Evolutionary conservation across 30 jellyfish, hydroid and myxozoan species (phyloP).

Genomic region (Aurelia aurita): DNA sequence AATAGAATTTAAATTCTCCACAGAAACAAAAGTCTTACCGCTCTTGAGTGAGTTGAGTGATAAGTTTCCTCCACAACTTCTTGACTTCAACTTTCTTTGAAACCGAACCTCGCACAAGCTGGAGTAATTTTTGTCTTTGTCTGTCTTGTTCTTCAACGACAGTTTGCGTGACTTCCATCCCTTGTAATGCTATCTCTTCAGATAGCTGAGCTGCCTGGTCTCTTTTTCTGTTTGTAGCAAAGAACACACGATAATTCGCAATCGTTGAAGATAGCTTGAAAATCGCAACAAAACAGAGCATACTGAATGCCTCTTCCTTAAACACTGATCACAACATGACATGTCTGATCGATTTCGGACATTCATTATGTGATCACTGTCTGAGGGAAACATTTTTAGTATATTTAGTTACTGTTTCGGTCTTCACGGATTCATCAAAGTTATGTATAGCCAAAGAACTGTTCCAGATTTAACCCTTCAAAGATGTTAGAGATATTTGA

Average conservation of each 20-base stretch:
- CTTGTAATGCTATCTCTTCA: constrained; percentile 69
- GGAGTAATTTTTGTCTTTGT: constrained; percentile 86
- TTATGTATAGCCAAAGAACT: too few relatives aligned
- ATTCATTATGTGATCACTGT: too few relatives aligned
- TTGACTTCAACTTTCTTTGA: constrained; percentile 89
- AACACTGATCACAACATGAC: too few relatives aligned
- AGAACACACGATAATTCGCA: not conserved
- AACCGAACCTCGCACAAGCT: constrained; percentile 80
- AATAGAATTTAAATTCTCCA: too few relatives aligned
- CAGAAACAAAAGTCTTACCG: constrained; percentile 63
- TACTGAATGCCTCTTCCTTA: too few relatives aligned
- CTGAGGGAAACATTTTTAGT: too few relatives aligned
- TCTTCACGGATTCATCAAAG: too few relatives aligned
- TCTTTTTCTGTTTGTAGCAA: constrained; percentile 25
- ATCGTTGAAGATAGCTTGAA: not conserved
- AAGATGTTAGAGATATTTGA: too few relatives aligned
- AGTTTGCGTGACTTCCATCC: constrained; percentile 85
- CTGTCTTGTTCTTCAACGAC: constrained; percentile 95
- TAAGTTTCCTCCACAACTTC: constrained; percentile 84
- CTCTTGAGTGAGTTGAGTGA: constrained; percentile 89
- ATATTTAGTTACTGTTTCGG: too few relatives aligned
- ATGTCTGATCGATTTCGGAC: too few relatives aligned
- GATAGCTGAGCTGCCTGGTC: constrained; percentile 56
- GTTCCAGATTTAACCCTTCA: too few relatives aligned
- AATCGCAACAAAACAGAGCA: not conserved